Evolutionary conservation across 1,140 invertebrate species (phyloP), one percentile per base, ranked within the genome.

Genomic region (Brachionus calyciflorus): DNA sequence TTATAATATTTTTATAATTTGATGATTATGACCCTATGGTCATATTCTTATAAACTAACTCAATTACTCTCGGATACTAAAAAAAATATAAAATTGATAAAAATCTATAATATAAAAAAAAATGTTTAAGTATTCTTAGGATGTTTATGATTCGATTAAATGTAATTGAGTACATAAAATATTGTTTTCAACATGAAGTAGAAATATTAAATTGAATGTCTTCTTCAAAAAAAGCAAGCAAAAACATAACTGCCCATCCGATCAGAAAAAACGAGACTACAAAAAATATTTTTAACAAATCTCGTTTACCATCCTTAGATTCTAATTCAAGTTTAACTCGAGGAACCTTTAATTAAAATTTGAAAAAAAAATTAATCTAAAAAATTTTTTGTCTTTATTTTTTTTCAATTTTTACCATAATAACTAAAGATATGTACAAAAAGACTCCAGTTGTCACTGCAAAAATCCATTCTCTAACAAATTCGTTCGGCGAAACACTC

Each of bases 391-490:
- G 37, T 7, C 17, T 70, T 48, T 28, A n/a, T 48, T 3, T 28
- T 33, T 1, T 7, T 5, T 51, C 17, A 26, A 51, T 26, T 51
- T 26, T 70, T 73, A 76, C 73, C 73, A 76, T 76, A 48, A 40
- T 60, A 3, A 44, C 51, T 21, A 76, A 33, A 1, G 73, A 26
- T 17, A 76, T 57, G 24, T 76, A 76, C 4, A 76, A 28, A 46
- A 76, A 76, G 0, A 60, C 53, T 33, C 73, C 73, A n/a, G 55
- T 44, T 5, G 46, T 76, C 17, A 76, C 28, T 12, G 73, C 33
- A 63, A 76, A 76, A 12, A 76, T 76, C 51, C 55, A 76, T 44
- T 76, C 49, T 33, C 49, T 28, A 76, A 60, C 19, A 12, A 41
- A 6, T 48, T 7, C 73, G 19, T 6, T 26, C 0, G 49, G 73